Conservation (phyloP, 2,797 vertebrate species). For the Myotis findleyi region DNA sequence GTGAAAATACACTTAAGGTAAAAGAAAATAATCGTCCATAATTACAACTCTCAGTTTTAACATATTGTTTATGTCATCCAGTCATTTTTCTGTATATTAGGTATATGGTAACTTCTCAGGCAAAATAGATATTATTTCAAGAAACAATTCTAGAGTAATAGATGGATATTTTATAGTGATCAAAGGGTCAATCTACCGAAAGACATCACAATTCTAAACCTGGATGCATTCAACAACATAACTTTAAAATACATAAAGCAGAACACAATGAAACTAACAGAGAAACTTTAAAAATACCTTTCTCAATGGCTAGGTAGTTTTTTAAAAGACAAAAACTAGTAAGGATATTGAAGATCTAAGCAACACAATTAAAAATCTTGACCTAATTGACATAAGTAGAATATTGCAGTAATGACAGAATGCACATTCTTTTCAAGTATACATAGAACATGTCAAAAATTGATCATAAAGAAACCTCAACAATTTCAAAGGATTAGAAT, state of each 20-base stretch:
- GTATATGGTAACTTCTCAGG: not conserved
- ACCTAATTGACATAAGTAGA: not conserved
- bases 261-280: not conserved
- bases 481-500: not conserved
- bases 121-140: not conserved
- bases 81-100: not conserved
- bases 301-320: not conserved
- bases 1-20: not conserved
- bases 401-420: not conserved
- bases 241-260: slow-evolving; percentile 1
- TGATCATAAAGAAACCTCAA: slow-evolving; percentile 2
- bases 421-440: not conserved
- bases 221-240: not conserved
- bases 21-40: not conserved
- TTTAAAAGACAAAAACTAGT: not conserved
- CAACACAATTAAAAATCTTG: not conserved
- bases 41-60: not conserved
- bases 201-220: not conserved
- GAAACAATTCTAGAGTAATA: not conserved
- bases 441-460: not conserved
- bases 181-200: not conserved
- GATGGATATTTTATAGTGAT: not conserved
- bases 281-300: not conserved
- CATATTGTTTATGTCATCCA: not conserved
- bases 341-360: not conserved